These are phyloP conservation scores for Coracopsis vasa DNA, from an alignment of 2,113 vertebrate species.

Conservation along the genomic window DNA sequence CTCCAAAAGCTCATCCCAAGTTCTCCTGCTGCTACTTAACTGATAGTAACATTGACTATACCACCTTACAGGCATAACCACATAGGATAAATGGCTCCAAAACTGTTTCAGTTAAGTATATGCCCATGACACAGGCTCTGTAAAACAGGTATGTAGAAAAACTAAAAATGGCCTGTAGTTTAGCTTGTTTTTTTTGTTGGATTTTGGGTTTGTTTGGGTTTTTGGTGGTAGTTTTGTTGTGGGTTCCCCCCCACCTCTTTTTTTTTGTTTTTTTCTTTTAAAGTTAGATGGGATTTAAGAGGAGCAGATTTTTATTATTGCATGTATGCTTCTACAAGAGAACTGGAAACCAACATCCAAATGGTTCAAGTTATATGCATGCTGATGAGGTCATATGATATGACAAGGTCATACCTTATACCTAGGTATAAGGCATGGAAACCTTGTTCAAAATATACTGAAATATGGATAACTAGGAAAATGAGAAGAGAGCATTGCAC, in stretches of 20 bases:
- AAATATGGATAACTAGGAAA: not conserved
- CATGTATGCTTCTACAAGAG: not conserved
- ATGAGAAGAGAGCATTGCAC: not conserved
- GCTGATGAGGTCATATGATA: not conserved
- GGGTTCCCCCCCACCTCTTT: not conserved
- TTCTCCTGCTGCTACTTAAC: not conserved
- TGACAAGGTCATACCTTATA: too few species aligned
- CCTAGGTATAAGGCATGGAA: not conserved
- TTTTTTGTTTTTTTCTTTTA: not conserved
- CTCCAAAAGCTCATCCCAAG: not conserved
- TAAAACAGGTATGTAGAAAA: not conserved
- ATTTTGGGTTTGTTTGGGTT: not conserved
- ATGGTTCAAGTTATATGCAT: not conserved
- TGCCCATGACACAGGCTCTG: not conserved
- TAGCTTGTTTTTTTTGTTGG: fast-evolving
- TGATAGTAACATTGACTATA: not conserved
- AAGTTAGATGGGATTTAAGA: not conserved
- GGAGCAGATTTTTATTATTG: not conserved
- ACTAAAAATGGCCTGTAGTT: not conserved
- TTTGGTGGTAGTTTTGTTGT: not conserved
- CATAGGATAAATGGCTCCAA: not conserved
- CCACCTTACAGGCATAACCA: not conserved
- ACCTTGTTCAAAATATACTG: not conserved
- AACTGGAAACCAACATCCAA: not conserved
- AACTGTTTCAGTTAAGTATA: not conserved